Conservation (phyloP, 2,888 invertebrate species). For the Dryococelus australis region DNA sequence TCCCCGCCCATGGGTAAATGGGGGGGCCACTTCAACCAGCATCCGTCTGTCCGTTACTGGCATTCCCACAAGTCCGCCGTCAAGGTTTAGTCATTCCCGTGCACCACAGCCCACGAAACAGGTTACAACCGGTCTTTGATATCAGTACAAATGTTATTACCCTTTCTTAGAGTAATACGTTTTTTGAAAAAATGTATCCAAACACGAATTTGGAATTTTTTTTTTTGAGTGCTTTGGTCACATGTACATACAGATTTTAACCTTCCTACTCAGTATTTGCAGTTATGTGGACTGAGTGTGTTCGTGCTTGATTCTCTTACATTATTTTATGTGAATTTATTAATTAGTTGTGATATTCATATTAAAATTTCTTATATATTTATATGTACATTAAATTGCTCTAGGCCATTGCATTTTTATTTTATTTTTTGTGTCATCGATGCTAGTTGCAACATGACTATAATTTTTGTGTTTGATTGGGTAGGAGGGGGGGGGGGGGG, state of each 20-base stretch:
- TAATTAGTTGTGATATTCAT: background rate
- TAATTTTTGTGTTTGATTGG: too few species aligned
- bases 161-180: background rate
- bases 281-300: background rate
- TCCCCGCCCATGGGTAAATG: slow-evolving; percentile 39
- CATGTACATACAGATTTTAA: background rate
- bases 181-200: background rate
- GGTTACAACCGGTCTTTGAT: background rate
- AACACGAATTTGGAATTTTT: background rate
- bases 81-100: slow-evolving; percentile 16
- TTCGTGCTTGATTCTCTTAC: background rate
- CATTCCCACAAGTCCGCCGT: slow-evolving; percentile 25
- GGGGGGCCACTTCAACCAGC: slow-evolving; percentile 32
- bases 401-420: background rate
- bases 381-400: background rate
- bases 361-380: background rate
- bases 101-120: background rate
- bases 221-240: slow-evolving; percentile 16
- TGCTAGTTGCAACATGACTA: too few species aligned
- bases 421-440: too few species aligned
- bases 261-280: background rate
- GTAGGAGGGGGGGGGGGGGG: too few species aligned
- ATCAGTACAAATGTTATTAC: background rate
- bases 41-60: slow-evolving; percentile 13
- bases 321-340: background rate